phyloP scores from a whole-genome alignment of 2,888 invertebrate species.

The Magallana nippona region DNA sequence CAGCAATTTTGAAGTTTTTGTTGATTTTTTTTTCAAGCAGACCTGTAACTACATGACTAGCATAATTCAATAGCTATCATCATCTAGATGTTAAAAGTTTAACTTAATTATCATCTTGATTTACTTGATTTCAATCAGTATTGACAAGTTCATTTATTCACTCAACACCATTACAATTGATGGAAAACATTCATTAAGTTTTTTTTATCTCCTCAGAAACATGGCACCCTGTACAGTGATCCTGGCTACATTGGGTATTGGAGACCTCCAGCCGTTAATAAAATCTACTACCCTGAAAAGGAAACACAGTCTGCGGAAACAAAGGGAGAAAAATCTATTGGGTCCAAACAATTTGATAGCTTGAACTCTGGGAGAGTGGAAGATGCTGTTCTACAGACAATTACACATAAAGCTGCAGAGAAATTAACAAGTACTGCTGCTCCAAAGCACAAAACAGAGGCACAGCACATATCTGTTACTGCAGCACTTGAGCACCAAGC shows the following conservation, averaged over 20 bases:
- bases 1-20: no score
- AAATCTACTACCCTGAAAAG: neutral
- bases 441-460: neutral
- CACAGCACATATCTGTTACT: neutral
- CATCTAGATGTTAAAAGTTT: no score
- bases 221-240: slow-evolving; percentile 16
- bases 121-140: no score
- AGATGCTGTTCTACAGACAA: neutral
- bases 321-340: slow-evolving; percentile 24
- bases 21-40: no score
- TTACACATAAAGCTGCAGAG: neutral
- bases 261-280: slow-evolving; percentile 23
- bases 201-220: slow-evolving; percentile 8
- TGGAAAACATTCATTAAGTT: neutral
- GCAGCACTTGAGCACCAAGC: no score
- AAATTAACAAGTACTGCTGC: neutral
- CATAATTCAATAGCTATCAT: no score
- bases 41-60: no score
- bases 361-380: neutral
- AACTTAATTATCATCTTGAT: no score
- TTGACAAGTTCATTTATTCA: no score
- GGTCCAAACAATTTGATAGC: neutral
- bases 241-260: slow-evolving; percentile 17
- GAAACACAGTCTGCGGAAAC: slow-evolving; percentile 6
- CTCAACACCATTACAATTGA: neutral